Conservation (phyloP, 2,113 vertebrate genomes). For the Peromyscus californicus region DNA sequence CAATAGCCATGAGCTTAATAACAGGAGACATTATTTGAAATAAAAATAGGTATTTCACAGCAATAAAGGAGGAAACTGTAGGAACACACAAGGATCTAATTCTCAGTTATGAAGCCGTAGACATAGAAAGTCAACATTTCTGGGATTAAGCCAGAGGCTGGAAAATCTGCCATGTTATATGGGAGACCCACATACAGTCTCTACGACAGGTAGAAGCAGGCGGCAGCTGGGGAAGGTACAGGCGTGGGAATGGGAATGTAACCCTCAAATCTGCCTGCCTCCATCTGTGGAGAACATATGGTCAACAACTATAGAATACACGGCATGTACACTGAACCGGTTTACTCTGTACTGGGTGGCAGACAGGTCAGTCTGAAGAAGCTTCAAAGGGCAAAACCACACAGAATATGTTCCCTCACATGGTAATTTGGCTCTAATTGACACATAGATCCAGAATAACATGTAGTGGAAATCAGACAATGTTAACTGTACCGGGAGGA, state of each 20-base stretch:
- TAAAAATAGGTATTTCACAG: background rate
- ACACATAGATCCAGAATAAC: background rate
- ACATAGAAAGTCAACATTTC: background rate
- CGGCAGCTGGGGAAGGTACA: background rate
- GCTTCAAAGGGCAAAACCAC: constrained; percentile 13
- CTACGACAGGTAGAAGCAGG: background rate
- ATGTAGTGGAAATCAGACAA: background rate
- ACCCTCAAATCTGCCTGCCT: background rate
- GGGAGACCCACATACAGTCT: background rate
- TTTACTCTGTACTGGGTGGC: background rate
- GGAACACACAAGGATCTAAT: background rate
- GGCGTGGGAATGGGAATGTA: background rate
- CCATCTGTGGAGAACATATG: background rate
- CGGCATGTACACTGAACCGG: background rate
- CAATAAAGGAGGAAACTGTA: background rate
- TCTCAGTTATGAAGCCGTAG: background rate
- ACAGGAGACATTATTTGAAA: background rate
- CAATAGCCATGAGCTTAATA: background rate
- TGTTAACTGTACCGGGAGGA: background rate
- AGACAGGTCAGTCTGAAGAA: background rate
- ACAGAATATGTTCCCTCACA: background rate
- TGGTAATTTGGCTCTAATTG: background rate
- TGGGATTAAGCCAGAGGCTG: background rate
- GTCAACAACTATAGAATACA: background rate
- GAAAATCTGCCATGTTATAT: background rate